These are phyloP conservation scores for Cyclina sinensis DNA, from an alignment of 1,140 invertebrate species.

Conservation along the genomic window DNA sequence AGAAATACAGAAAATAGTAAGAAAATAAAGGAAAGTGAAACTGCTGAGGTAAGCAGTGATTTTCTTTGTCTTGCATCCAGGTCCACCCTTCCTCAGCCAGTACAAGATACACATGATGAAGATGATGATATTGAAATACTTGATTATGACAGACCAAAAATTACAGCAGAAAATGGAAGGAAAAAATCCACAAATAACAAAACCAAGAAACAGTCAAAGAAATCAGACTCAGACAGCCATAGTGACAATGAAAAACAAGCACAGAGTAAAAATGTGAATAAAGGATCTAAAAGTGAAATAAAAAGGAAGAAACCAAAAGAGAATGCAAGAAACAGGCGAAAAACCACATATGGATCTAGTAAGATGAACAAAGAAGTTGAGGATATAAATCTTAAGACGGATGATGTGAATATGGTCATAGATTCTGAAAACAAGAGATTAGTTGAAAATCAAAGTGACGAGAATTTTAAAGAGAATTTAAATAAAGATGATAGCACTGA, in stretches of 20 bases:
- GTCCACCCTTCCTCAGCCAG: no score
- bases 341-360: background rate
- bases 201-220: background rate
- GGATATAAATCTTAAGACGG: background rate
- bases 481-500: background rate
- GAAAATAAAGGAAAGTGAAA: no score
- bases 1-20: no score
- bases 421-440: background rate
- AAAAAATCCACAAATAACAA: background rate
- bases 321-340: background rate
- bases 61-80: constrained; percentile 14
- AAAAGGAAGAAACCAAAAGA: background rate
- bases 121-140: no score
- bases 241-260: constrained; percentile 12
- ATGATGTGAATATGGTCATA: background rate
- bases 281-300: background rate
- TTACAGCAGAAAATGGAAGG: background rate
- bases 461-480: background rate
- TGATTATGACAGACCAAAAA: no score
- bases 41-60: background rate
- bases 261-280: background rate
- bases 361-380: background rate
- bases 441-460: no score
- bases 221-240: background rate
- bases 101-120: no score